Conservation (phyloP, 2,113 vertebrate genomes). For the Rhinogobius similis region DNA sequence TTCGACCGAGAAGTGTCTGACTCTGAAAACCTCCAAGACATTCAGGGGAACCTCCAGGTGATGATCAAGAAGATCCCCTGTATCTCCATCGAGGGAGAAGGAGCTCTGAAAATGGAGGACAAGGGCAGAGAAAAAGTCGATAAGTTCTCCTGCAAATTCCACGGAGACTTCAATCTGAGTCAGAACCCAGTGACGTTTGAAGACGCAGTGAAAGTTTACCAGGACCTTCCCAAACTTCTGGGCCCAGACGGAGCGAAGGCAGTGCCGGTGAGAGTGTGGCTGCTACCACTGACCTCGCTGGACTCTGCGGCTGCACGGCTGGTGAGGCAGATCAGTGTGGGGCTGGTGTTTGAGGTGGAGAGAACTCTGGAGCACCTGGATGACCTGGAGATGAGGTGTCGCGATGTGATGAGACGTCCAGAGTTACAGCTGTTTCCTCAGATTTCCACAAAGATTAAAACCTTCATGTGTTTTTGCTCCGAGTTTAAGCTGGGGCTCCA, state of each 20-base stretch:
- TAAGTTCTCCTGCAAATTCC: background rate
- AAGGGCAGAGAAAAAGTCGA: background rate
- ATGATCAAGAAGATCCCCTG: background rate
- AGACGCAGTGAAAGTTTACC: background rate
- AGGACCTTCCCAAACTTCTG: background rate
- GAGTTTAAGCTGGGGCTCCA: slow-evolving; percentile 33
- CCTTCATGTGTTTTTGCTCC: slow-evolving; percentile 27
- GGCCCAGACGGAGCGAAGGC: background rate
- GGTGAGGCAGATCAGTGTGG: background rate
- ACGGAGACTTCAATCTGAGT: background rate
- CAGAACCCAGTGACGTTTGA: background rate
- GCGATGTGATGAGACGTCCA: background rate
- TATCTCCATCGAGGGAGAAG: background rate
- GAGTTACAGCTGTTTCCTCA: slow-evolving; percentile 41
- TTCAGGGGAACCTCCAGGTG: background rate
- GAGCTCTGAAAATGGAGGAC: background rate
- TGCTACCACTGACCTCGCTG: background rate
- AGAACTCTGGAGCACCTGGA: background rate
- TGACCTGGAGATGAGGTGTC: background rate
- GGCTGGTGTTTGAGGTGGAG: background rate
- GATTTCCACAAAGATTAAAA: slow-evolving; percentile 31
- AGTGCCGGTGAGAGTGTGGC: background rate
- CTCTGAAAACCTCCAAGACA: background rate
- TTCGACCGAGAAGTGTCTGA: background rate
- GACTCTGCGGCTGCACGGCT: background rate